phyloP scores from a whole-genome alignment of 2,113 vertebrate genomes.

The Aleadryas rufinucha region DNA sequence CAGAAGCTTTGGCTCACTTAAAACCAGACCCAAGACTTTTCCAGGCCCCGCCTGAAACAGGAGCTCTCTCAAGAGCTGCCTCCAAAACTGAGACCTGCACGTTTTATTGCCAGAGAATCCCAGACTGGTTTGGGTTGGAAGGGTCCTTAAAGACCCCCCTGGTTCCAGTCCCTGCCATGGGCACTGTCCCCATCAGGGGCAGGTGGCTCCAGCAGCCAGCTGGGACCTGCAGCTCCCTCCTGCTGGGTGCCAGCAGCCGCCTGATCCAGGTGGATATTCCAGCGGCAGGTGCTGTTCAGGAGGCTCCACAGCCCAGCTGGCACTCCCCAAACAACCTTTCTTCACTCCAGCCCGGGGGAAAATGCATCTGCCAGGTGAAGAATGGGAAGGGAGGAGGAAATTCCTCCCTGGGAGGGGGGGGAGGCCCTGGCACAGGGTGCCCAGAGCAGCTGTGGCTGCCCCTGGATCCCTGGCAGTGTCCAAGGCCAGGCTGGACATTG shows the following conservation, averaged over 20 bases:
- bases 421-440: not conserved
- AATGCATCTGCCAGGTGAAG: not conserved
- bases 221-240: not conserved
- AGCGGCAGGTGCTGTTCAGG: not conserved
- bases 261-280: not conserved
- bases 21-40: not conserved
- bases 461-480: not conserved
- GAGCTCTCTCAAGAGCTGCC: not conserved
- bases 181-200: accelerated
- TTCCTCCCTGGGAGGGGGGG: accelerated
- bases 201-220: not conserved
- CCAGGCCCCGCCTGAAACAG: not conserved
- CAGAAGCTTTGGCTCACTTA: not conserved
- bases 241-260: not conserved
- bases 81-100: not conserved
- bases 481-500: not conserved
- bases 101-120: not conserved
- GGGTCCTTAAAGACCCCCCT: not conserved
- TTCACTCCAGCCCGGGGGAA: not conserved
- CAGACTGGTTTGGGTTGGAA: not conserved
- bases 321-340: not conserved
- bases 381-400: not conserved
- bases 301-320: constrained; percentile 2
- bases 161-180: no score
- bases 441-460: not conserved